These are phyloP conservation scores for Bolborhynchus lineola DNA, from an alignment of 2,113 vertebrate genomes.

Conservation along the genomic window DNA sequence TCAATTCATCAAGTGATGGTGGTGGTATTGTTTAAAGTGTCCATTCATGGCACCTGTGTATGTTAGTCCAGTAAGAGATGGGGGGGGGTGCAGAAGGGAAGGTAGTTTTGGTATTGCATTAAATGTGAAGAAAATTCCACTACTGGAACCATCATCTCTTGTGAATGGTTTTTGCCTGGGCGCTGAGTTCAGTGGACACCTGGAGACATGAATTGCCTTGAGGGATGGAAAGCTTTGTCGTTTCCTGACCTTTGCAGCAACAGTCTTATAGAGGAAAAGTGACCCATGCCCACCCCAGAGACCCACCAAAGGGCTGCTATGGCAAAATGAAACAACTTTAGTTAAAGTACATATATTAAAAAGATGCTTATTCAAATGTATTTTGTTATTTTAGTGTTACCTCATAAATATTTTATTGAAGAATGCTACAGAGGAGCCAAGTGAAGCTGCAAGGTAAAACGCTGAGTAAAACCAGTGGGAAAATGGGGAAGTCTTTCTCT, in stretches of 20 bases:
- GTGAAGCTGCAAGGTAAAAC: conserved; percentile 91
- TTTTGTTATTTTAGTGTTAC: conserved; percentile 82
- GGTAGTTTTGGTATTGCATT: background rate
- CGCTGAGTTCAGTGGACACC: background rate
- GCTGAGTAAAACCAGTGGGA: background rate
- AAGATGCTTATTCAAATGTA: conserved; percentile 37
- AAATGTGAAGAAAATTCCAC: background rate
- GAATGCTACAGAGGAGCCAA: conserved; percentile 89
- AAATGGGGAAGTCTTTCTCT: background rate
- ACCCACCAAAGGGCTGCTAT: background rate
- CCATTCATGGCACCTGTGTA: background rate
- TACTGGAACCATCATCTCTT: background rate
- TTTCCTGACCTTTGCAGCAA: background rate
- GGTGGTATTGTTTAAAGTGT: background rate
- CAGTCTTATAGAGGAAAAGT: background rate
- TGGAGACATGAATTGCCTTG: background rate
- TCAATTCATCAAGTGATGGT: background rate
- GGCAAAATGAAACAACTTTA: background rate
- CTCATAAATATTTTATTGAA: conserved; percentile 90
- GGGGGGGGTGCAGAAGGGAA: background rate
- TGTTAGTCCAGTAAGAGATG: background rate
- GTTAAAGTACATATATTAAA: background rate
- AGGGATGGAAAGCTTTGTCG: background rate
- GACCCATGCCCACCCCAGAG: fast-evolving
- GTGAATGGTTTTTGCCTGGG: background rate